Evolutionary conservation across 2,797 vertebrate genomes (phyloP).

Genomic region (Hydrocynus forskahlii): DNA sequence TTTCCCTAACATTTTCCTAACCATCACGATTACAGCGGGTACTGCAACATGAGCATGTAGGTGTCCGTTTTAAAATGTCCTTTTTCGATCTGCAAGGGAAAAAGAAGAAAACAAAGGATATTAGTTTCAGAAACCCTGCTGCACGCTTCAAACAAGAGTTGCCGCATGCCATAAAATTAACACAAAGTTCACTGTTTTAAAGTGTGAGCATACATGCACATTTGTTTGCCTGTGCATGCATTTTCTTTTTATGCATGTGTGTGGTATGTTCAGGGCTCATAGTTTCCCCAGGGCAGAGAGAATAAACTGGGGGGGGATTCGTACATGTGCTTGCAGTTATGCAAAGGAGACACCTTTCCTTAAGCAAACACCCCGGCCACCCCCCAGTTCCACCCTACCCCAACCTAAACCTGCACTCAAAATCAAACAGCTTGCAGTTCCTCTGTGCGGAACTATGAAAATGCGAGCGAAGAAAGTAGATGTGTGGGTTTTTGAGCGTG

Average conservation of each 20-base stretch:
- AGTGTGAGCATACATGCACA: background rate
- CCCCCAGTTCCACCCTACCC: background rate
- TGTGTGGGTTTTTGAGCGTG: background rate
- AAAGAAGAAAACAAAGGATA: slow-evolving; percentile 17
- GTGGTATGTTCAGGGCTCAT: background rate
- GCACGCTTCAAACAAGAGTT: background rate
- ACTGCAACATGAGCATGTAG: slow-evolving; percentile 82
- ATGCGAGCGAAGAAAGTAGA: slow-evolving; percentile 10
- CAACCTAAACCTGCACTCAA: slow-evolving; percentile 9
- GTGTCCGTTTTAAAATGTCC: slow-evolving; percentile 73
- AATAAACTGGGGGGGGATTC: slow-evolving; percentile 9
- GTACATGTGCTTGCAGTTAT: slow-evolving; percentile 57
- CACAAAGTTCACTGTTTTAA: background rate
- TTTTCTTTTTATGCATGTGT: slow-evolving; percentile 16
- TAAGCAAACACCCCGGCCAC: slow-evolving; percentile 24
- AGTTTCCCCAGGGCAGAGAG: slow-evolving; percentile 4
- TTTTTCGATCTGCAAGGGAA: slow-evolving; percentile 79
- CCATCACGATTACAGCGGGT: slow-evolving; percentile 83
- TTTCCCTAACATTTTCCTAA: slow-evolving; percentile 87
- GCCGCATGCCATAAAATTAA: background rate
- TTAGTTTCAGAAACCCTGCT: slow-evolving; percentile 3
- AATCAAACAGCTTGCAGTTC: slow-evolving; percentile 49
- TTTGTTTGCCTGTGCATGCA: slow-evolving; percentile 6
- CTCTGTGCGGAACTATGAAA: slow-evolving; percentile 37
- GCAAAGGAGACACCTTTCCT: slow-evolving; percentile 32